Conservation (phyloP, 2,797 vertebrate genomes). For the Leptodactylus fallax region DNA sequence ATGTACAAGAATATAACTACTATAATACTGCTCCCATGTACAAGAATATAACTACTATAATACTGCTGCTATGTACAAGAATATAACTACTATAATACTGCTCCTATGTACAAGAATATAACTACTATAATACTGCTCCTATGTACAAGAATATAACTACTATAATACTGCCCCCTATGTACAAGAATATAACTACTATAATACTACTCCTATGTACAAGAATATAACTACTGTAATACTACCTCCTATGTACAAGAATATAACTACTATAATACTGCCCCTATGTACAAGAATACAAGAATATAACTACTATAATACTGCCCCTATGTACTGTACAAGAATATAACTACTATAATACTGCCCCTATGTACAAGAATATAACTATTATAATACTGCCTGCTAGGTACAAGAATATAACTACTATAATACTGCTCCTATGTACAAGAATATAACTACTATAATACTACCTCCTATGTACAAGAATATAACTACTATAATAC, state of each 20-base stretch:
- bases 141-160: constrained; percentile 19
- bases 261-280: no score
- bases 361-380: no score
- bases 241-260: no score
- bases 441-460: constrained; percentile 14
- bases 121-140: not conserved
- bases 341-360: no score
- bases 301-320: no score
- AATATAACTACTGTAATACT: no score
- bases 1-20: not conserved
- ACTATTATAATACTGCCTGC: no score
- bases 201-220: not conserved
- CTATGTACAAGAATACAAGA: no score
- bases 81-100: constrained; percentile 11
- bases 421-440: not conserved
- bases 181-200: constrained; percentile 20
- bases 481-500: constrained; percentile 11
- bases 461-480: not conserved
- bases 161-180: constrained; percentile 14
- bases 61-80: not conserved
- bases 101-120: not conserved
- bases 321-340: no score
- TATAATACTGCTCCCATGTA: not conserved
- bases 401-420: no score
- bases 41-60: constrained; percentile 17